Evolutionary conservation across 2,797 vertebrate genomes (phyloP), one percentile per base, ranked within the genome.

Genomic region (Trematomus bernacchii): DNA sequence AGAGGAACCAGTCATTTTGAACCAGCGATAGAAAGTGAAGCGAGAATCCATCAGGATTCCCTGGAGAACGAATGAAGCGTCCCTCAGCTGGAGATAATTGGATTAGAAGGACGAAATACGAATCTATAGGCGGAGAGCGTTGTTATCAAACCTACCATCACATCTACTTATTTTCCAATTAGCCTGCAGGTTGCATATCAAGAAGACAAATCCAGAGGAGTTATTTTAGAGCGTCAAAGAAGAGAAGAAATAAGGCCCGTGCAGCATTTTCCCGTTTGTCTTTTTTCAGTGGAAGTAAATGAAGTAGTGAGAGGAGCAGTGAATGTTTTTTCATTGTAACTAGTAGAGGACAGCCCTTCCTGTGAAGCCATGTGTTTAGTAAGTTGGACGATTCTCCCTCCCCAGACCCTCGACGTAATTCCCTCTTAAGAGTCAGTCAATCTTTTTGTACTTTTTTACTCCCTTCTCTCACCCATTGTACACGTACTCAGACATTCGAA

Each of bases 391-490:
- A 75, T 84, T 83, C 18, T 13, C 68, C 85, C 72, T 58, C 54
- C 63, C 73, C 40, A 37, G 6, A 8, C 15, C 69, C 67, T 58
- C 71, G 27, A 85, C 77, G 57, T 85, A 52, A 85, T 73, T 79
- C 76, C 80, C 87, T 87, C 78, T 66, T 76, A 66, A 72, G 77
- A 68, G 82, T 80, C 82, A 77, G 80, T 89, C 85, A 60, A 42
- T 73, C 79, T 90, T 94, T 94, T 92, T 93, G 84, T 93, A 92
- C 87, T 92, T 94, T 93, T 94, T 93, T 92, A 93, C 87, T 92
- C 85, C 87, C 85, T 60, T 80, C 75, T 85, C 85, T 82, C 85
- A 66, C 77, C 69, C 71, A 72, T 77, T 69, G 67, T 77, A 77
- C 85, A 75, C 68, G 40, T 73, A 40, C 74, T 43, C 63, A 87